A percentile compares a stretch with the other conserved stretches of the same genome.
Conservation (phyloP, 2,113 vertebrate genomes). For the Myrmecophaga tridactyla region DNA sequence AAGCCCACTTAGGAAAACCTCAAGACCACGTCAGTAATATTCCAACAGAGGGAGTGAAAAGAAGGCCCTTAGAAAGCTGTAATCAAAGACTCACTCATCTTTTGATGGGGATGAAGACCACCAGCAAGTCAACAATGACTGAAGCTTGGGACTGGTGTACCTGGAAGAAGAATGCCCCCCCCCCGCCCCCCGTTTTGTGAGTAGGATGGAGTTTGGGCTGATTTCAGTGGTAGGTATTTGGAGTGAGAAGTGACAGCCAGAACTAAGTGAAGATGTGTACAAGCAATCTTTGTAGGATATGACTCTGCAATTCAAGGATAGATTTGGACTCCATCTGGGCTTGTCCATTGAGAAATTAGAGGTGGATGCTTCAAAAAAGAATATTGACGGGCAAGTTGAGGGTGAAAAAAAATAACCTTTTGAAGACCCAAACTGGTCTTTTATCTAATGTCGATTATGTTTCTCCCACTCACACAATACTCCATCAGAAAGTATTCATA, state of each 20-base stretch:
- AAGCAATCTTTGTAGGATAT: background rate
- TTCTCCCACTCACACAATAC: background rate
- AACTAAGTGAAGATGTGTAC: background rate
- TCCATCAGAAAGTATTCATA: background rate
- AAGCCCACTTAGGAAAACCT: background rate
- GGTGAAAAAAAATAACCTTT: background rate
- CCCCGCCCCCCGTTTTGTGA: too few relatives aligned
- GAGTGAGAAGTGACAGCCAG: background rate
- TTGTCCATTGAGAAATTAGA: background rate
- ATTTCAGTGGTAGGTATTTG: background rate
- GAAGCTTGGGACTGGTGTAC: background rate
- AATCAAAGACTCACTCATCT: background rate
- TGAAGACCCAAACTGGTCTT: background rate
- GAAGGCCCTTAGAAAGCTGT: background rate
- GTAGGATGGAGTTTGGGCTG: background rate
- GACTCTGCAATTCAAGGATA: accelerated
- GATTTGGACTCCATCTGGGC: background rate
- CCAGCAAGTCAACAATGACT: background rate
- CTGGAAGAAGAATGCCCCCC: background rate
- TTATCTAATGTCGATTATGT: background rate
- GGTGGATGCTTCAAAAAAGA: background rate
- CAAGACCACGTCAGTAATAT: background rate
- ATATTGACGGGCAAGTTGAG: background rate
- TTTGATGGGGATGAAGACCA: background rate
- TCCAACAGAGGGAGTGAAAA: background rate